Evolutionary conservation across 2,113 vertebrate genomes (phyloP), one percentile per base, ranked within the genome.

Genomic region (Pachypanchax playfairii): DNA sequence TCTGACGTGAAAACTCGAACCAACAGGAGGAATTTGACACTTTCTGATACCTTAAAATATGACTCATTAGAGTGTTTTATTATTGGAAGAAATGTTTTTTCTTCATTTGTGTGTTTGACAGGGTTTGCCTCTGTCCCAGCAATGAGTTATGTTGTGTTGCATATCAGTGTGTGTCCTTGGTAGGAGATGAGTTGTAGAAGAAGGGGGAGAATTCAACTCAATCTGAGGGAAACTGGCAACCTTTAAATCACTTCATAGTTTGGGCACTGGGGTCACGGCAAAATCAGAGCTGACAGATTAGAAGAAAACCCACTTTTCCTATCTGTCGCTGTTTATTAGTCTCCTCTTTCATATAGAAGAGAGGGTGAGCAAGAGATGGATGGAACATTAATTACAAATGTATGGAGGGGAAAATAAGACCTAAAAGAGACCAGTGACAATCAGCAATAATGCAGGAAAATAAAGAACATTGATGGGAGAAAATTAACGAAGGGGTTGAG

Each of bases 181-280:
- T 6, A 9, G 20, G 14, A 57, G 65, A 82, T 84, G 70, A 87
- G 70, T 75, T 80, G 78, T 61, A 68, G 48, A 66, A 87, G 79
- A 85, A 75, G 58, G 67, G 64, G 59, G 64, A 71, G 39, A 75
- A 75, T 85, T 85, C 42, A 29, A 46, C 73, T 68, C 75, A 80
- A 73, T 80, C 25, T 51, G 61, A 58, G 52, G 75, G 11, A 36
- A n/a, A 64, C 63, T 60, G 62, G 33, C 63, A 70, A 76, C 52
- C 55, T 26, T 70, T 87, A 82, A 87, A 87, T 87, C 83, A 82
- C 21, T 11, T 59, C 9, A 21, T 41, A 38, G 18, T 48, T 52
- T 36, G 43, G 29, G 73, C 15, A 56, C 22, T 0, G 48, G 52
- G 83, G 85, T 85, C 75, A 85, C 0, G 68, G 73, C 61, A 47